Evolutionary conservation across 2,888 invertebrate genomes (phyloP).

Genomic region (Chymomyza procnemis): DNA sequence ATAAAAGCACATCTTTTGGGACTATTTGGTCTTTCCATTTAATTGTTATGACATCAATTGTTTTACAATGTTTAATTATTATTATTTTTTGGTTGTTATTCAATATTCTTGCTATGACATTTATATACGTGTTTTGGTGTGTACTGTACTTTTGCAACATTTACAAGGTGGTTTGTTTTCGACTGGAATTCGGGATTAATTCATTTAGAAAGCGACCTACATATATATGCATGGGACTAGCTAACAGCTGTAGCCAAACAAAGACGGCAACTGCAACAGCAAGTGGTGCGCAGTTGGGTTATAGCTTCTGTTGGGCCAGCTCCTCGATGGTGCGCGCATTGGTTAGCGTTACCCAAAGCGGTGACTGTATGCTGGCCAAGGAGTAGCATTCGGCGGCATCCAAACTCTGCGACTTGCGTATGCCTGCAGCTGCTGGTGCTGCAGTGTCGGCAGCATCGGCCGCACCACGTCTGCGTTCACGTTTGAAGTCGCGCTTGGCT

Average conservation of each 20-base stretch:
- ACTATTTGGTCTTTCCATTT: neutral
- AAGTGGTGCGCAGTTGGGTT: slow-evolving; percentile 1
- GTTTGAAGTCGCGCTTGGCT: slow-evolving; percentile 44
- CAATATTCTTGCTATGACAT: neutral
- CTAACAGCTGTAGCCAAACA: neutral
- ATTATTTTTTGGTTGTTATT: neutral
- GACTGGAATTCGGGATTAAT: neutral
- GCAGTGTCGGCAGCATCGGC: slow-evolving; percentile 3
- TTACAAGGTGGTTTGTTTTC: slow-evolving; percentile 25
- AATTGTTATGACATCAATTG: neutral
- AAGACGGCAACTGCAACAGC: neutral
- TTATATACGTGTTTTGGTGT: neutral
- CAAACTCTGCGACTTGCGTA: slow-evolving; percentile 70
- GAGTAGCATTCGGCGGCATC: slow-evolving; percentile 69
- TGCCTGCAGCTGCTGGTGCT: slow-evolving; percentile 29
- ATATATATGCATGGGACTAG: neutral
- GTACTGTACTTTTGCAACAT: slow-evolving; percentile 23
- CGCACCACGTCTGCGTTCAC: slow-evolving; percentile 29
- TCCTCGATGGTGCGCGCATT: slow-evolving; percentile 82
- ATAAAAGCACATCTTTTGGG: neutral
- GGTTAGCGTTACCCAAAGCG: slow-evolving; percentile 89
- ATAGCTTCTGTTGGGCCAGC: slow-evolving; percentile 69
- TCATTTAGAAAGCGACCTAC: neutral
- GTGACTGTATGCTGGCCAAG: slow-evolving; percentile 83
- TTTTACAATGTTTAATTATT: neutral